Percentiles rank a stretch among this genome's conserved stretches.
Evolutionary conservation across 2,113 vertebrate genomes (phyloP).

Genomic region (Aphelocoma coerulescens): DNA sequence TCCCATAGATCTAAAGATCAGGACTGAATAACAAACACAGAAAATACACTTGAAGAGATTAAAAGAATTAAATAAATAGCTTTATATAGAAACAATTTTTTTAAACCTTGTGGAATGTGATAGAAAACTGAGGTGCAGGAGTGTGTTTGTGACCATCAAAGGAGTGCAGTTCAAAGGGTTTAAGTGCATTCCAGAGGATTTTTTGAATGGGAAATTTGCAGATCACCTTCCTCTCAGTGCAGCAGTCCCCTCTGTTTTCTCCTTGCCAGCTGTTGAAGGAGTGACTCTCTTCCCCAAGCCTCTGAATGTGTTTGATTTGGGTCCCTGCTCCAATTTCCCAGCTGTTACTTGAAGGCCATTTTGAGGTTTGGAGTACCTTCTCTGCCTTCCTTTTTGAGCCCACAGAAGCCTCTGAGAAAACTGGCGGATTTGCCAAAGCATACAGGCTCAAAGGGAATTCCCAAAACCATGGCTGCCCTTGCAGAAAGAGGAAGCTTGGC

Average conservation of each 20-base stretch:
- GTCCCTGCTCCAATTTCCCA: background rate
- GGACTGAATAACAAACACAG: background rate
- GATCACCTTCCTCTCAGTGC: background rate
- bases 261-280: background rate
- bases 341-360: background rate
- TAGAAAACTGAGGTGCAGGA: background rate
- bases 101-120: background rate
- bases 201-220: background rate
- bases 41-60: background rate
- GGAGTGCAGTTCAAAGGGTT: background rate
- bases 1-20: background rate
- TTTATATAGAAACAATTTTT: background rate
- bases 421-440: background rate
- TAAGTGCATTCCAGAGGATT: background rate
- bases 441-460: background rate
- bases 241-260: background rate
- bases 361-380: background rate
- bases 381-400: background rate
- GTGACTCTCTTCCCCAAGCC: background rate
- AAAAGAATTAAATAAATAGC: background rate
- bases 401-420: background rate
- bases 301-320: background rate
- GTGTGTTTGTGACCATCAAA: background rate
- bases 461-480: background rate
- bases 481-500: background rate